Evolutionary conservation across 2,888 invertebrate genomes (phyloP).

Genomic region (Drosophila peninsularis): DNA sequence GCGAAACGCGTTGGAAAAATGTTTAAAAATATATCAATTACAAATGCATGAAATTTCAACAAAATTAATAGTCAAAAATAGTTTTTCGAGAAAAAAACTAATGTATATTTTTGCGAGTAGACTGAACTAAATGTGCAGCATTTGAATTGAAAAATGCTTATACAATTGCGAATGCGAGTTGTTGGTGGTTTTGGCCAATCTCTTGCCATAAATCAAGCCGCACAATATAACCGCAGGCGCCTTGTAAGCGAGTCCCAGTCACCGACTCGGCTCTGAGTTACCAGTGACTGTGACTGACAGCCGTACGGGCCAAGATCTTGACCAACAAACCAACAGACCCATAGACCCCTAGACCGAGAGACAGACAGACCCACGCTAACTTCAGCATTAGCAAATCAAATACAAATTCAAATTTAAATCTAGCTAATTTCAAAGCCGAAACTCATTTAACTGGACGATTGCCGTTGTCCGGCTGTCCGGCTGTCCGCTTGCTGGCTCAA

Average conservation of each 20-base stretch:
- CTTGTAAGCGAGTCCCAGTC: slow-evolving; percentile 78
- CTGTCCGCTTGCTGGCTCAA: slow-evolving; percentile 39
- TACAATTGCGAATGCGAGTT: slow-evolving; percentile 68
- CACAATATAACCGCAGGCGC: slow-evolving; percentile 78
- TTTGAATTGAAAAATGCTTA: slow-evolving; percentile 67
- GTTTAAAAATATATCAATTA: slow-evolving; percentile 38
- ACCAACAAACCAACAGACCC: slow-evolving; percentile 36
- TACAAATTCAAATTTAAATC: slow-evolving; percentile 79
- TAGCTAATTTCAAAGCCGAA: slow-evolving; percentile 77
- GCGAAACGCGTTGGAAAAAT: slow-evolving; percentile 8
- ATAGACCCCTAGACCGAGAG: slow-evolving; percentile 6
- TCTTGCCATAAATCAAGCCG: slow-evolving; percentile 77
- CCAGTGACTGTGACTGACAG: slow-evolving; percentile 77
- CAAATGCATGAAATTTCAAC: slow-evolving; percentile 49
- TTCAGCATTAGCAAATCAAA: slow-evolving; percentile 73
- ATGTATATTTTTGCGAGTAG: slow-evolving; percentile 6
- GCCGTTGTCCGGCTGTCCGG: slow-evolving; percentile 23
- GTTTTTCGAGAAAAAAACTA: slow-evolving; percentile 5
- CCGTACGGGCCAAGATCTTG: slow-evolving; percentile 70
- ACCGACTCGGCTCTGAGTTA: slow-evolving; percentile 56
- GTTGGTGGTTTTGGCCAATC: slow-evolving; percentile 62
- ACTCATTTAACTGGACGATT: slow-evolving; percentile 62
- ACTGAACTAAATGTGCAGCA: slow-evolving; percentile 43
- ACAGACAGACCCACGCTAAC: slow-evolving; percentile 51
- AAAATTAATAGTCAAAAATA: slow-evolving; percentile 34